These are phyloP conservation scores for Chrysocyon brachyurus DNA, from an alignment of 2,797 vertebrate species.

Conservation along the genomic window DNA sequence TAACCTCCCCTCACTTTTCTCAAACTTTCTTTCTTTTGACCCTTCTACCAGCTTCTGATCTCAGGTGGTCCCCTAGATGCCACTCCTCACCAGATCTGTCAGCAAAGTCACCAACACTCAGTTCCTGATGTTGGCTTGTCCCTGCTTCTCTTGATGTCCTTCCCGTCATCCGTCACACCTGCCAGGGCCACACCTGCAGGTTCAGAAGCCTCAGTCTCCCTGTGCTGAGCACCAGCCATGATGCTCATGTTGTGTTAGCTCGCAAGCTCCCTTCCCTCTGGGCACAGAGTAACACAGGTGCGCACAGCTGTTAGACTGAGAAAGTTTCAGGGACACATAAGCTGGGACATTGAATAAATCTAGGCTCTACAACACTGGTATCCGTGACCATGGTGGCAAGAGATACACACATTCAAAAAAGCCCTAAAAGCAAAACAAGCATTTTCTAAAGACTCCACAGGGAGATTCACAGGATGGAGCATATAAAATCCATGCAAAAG, in stretches of 20 bases:
- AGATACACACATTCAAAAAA: background rate
- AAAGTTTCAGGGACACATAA: background rate
- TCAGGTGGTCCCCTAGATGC: background rate
- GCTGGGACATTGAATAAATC: background rate
- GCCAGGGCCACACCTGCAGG: no score
- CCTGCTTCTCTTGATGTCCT: background rate
- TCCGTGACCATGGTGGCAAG: background rate
- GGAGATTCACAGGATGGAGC: no score
- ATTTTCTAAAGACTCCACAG: background rate
- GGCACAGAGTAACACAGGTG: background rate
- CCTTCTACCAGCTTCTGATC: background rate
- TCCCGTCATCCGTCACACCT: background rate
- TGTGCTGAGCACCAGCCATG: accelerated
- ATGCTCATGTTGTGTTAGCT: accelerated
- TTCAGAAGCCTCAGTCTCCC: background rate
- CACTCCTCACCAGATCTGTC: background rate
- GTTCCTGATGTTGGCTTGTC: background rate
- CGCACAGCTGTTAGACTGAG: no score
- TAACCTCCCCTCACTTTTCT: background rate
- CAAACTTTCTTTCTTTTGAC: background rate
- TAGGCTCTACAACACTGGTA: background rate
- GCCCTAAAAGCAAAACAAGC: background rate
- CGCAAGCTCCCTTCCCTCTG: background rate
- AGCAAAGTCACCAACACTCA: background rate
- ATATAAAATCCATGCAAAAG: background rate